A percentile compares a stretch with the other conserved stretches of the same genome.
phyloP scores from a whole-genome alignment of 2,888 invertebrate genomes.

The Xylophagus ater region DNA sequence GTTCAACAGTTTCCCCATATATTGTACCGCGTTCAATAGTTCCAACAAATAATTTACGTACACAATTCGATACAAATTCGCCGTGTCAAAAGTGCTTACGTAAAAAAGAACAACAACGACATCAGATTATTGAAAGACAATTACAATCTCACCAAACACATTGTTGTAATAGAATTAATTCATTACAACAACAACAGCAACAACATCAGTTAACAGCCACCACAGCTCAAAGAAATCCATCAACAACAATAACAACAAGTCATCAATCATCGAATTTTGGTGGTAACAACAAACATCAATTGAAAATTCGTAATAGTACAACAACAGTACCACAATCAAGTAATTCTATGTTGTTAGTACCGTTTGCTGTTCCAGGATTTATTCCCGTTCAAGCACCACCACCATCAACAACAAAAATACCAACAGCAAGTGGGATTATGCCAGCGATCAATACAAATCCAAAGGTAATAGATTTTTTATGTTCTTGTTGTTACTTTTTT shows the following conservation, averaged over 20 bases:
- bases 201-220: constrained; percentile 18
- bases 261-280: constrained; percentile 12
- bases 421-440: constrained; percentile 20
- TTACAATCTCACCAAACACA: no score
- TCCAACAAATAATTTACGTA: constrained; percentile 1
- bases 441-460: constrained; percentile 23
- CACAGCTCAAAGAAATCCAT: constrained; percentile 15
- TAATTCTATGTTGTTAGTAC: constrained; percentile 29
- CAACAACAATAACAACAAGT: constrained; percentile 13
- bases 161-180: no score
- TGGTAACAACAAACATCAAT: constrained; percentile 1
- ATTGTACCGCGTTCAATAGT: constrained; percentile 10
- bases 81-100: constrained; percentile 12
- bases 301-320: neutral
- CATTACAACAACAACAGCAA: constrained; percentile 21
- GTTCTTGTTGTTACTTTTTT: neutral
- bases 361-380: constrained; percentile 28
- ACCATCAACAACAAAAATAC: constrained; percentile 20
- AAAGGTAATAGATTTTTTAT: constrained; percentile 25
- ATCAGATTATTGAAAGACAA: constrained; percentile 20
- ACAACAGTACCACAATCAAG: constrained; percentile 16
- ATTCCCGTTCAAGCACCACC: constrained; percentile 20
- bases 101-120: constrained; percentile 17
- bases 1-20: constrained; percentile 29
- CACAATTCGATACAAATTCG: no score